Base-by-base conservation (phyloP, 1,140 invertebrate genomes). In the Drosophila saltans region DNA sequence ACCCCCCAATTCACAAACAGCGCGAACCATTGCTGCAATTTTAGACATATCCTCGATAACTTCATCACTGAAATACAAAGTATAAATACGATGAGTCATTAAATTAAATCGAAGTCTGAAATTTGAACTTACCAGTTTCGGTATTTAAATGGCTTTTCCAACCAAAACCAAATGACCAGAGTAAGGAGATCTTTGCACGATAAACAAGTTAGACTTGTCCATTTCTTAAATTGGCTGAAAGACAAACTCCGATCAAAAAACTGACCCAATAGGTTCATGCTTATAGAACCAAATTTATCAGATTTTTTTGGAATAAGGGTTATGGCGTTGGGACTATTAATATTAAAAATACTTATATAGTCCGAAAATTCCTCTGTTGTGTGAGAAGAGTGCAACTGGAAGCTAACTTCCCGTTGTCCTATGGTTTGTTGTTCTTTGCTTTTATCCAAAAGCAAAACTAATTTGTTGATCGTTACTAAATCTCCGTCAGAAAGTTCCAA, bases 11-110 rank as follows among this genome's bases (percentile, higher is more conserved):
- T 90, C 81, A 61, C 80, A 92, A 61, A 92, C 79, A 21, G 64
- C 64, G 11, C 74, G 67, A 28, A 92, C 66, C 78, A 92, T 91
- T 21, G 68, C 69, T 7, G 92, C 93, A 56, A 88, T 84, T 68
- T 84, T 67, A 0, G 89, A 88, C 90, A 92, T 91, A 33, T 92
- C 90, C n/a, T 79, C 75, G 8, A 91, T 74, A 1, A 92, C 81
- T 63, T 91, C 92, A 81, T 92, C 89, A 76, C 91, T 92, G 10
- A 55, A 30, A 5, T 60, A 26, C 1, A 4, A 5, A 11, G 39
- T 16, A 36, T 2, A 24, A 68, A 39, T 33, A 16, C 16, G 16
- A 16, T 16, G 16, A 16, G 16, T 16, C 16, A 16, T 16, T 16
- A 16, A 16, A 16, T 16, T 16, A 16, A 16, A 16, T 16, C 16